phyloP scores from a whole-genome alignment of 2,797 vertebrate species.

The Cottoperca gobio region DNA sequence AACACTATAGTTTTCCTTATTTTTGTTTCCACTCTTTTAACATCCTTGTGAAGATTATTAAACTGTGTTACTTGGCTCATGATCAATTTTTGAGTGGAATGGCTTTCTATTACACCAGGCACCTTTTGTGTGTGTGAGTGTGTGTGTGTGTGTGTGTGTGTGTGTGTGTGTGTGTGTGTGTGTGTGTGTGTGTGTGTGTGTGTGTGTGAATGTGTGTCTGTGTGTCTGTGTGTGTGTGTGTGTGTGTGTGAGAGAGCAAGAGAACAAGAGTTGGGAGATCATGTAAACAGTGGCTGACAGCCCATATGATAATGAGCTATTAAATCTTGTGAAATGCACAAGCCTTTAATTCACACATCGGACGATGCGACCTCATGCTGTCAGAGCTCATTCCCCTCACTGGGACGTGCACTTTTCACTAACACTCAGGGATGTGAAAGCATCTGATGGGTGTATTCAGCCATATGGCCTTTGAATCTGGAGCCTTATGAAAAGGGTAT shows the following conservation, averaged over 20 bases:
- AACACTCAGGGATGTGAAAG: conserved; percentile 29
- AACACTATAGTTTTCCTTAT: background rate
- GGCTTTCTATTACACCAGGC: conserved; percentile 34
- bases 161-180: conserved; percentile 14
- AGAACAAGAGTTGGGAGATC: no score
- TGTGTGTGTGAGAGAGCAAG: no score
- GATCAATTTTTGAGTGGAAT: conserved; percentile 42
- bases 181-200: conserved; percentile 10
- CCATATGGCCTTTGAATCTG: conserved; percentile 40
- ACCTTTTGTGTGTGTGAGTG: no score
- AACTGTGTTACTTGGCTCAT: conserved; percentile 22
- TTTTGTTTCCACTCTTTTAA: background rate
- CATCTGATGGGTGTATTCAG: conserved; percentile 53
- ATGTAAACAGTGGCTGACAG: conserved; percentile 43
- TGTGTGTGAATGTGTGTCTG: no score
- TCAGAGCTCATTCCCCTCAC: conserved; percentile 36
- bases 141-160: conserved; percentile 14
- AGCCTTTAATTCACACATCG: conserved; percentile 28
- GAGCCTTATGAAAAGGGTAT: conserved; percentile 44
- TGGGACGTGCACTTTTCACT: conserved; percentile 37
- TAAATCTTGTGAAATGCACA: conserved; percentile 46
- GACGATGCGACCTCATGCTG: conserved; percentile 38
- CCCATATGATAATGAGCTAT: conserved; percentile 17
- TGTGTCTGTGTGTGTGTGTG: conserved; percentile 13
- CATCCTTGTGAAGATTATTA: conserved; percentile 7